phyloP scores from a whole-genome alignment of 2,113 vertebrate species.

The Hiodon alosoides region DNA sequence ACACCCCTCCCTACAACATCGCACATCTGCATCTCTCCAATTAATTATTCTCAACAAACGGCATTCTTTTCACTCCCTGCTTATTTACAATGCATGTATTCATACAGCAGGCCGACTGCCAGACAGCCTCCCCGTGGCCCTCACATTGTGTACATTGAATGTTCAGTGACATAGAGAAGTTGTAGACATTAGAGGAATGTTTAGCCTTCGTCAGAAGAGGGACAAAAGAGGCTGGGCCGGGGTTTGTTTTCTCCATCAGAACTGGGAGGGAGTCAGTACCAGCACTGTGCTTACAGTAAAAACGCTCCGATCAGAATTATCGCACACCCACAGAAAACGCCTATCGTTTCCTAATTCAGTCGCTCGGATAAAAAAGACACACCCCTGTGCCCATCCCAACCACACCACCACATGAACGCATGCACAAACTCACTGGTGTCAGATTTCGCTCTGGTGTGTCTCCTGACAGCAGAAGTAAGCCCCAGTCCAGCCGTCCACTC shows the following conservation, averaged over 20 bases:
- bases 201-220: too few relatives aligned
- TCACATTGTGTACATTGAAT: too few relatives aligned
- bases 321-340: too few relatives aligned
- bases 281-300: too few relatives aligned
- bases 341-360: too few relatives aligned
- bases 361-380: too few relatives aligned
- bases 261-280: too few relatives aligned
- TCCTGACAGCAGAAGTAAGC: conserved; percentile 5
- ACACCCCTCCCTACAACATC: conserved; percentile 32
- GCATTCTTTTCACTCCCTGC: conserved; percentile 47
- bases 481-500: not conserved
- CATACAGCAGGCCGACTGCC: not conserved
- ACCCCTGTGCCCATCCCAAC: not conserved
- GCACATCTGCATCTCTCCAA: conserved; percentile 60
- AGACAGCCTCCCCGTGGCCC: not conserved
- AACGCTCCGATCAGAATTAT: too few relatives aligned
- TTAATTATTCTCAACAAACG: conserved; percentile 65
- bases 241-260: too few relatives aligned
- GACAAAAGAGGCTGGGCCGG: too few relatives aligned
- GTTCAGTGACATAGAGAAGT: too few relatives aligned
- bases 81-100: conserved; percentile 60
- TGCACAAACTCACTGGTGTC: not conserved
- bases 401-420: not conserved
- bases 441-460: conserved; percentile 12
- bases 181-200: too few relatives aligned